Base-by-base conservation (phyloP, 1,140 invertebrate genomes). In the Mycetomoellerius zeteki region DNA sequence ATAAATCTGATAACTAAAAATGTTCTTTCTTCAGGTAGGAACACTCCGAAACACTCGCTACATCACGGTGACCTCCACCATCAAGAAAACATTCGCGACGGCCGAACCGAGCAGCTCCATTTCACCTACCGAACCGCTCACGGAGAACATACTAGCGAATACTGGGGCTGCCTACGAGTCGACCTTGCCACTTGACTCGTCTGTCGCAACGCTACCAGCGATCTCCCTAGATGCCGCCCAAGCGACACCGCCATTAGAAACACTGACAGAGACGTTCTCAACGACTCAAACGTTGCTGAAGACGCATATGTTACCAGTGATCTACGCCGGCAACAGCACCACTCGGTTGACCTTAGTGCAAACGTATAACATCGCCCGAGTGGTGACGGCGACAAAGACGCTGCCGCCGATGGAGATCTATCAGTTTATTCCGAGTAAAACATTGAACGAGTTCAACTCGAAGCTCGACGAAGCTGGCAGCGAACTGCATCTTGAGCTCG, bases 261-360 rank as follows among this genome's bases (percentile, higher is more conserved):
- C 98, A 0, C 95, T 98, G n/a, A 98, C 98, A 0, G 98, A 99
- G 95, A 98, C 98, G 1, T 98, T 98, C 95, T 98, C 98, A 84
- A 98, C 98, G 6, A 98, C 98, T 0, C 97, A 98, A 94, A 96
- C 97, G 1, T 97, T 98, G 94, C 94, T 98, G 2, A 98, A 98
- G 93, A 98, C 98, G 0, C 98, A 98, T 90, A 96, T 99, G 76
- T 94, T 99, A 65, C 98, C 98, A 1, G 97, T 98, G 0, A 95
- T 98, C 14, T 96, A 97, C 33, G 96, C 96, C 10, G 97, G 97
- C 62, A 96, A 97, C 87, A 84, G 80, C 24, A 97, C 97, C 0
- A 97, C 96, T 16, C 97, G 96, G 69, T 96, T 98, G 85, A 98
- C 98, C 1, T 95, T 99, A 43, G 97, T 98, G 1, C 98, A 99